These are phyloP conservation scores for Thumatha senex DNA, from an alignment of 2,888 invertebrate genomes.

Conservation along the genomic window DNA sequence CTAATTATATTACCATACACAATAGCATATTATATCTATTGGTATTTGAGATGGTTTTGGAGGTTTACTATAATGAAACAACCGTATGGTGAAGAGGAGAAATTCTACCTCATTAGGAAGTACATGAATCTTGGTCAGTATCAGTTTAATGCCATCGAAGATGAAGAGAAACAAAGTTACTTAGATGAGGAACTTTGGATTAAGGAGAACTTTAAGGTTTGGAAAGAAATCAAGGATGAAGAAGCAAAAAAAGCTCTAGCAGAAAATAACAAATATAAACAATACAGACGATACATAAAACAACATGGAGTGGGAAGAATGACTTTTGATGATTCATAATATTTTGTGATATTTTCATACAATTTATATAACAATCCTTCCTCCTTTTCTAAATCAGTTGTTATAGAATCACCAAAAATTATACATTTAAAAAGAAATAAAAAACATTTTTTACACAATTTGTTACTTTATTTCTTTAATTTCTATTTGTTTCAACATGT, in stretches of 20 bases:
- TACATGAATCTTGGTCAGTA: conserved; percentile 88
- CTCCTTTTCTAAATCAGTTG: conserved; percentile 10
- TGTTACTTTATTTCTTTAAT: conserved; percentile 72
- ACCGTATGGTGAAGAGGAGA: conserved; percentile 92
- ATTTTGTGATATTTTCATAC: conserved; percentile 11
- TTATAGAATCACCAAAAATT: conserved; percentile 27
- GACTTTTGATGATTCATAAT: conserved; percentile 92
- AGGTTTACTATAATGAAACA: conserved; percentile 89
- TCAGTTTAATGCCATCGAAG: conserved; percentile 89
- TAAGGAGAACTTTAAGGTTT: conserved; percentile 88
- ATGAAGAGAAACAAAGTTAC: conserved; percentile 88
- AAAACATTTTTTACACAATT: conserved; percentile 71
- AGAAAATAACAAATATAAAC: conserved; percentile 93
- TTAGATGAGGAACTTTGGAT: conserved; percentile 92
- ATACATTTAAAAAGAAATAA: conserved; percentile 51
- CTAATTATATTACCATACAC: conserved; percentile 91
- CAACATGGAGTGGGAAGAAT: conserved; percentile 95
- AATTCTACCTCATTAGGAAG: conserved; percentile 92
- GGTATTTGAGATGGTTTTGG: conserved; percentile 93
- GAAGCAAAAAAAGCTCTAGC: conserved; percentile 93
- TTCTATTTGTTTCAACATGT: conserved; percentile 72
- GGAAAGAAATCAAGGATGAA: conserved; percentile 93
- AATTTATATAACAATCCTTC: conserved; percentile 24
- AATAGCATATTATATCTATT: conserved; percentile 86
- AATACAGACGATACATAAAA: conserved; percentile 94